phyloP scores from a whole-genome alignment of 37 sponge, comb jelly and placozoan genomes.

The Lycopodina hypogea region DNA sequence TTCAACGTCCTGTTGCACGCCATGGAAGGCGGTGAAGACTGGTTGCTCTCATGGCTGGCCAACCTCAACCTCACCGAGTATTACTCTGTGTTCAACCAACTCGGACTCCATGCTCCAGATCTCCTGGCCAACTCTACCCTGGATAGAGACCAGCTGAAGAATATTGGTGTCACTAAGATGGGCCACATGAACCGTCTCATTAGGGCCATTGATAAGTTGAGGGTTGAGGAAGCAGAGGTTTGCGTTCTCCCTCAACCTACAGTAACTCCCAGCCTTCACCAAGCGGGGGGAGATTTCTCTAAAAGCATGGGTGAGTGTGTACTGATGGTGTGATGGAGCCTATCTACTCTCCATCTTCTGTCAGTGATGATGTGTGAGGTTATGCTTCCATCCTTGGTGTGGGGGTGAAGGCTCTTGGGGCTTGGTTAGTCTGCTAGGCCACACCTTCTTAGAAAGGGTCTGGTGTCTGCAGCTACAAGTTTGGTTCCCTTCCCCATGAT shows the following conservation, averaged over 20 bases:
- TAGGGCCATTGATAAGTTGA: conserved; percentile 38
- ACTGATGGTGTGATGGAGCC: too few species aligned
- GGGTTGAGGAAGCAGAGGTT: background rate
- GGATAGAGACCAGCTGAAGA: conserved; percentile 30
- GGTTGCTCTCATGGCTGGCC: conserved; percentile 56
- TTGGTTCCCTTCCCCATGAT: too few species aligned
- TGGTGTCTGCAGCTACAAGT: too few species aligned
- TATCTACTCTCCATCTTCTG: too few species aligned
- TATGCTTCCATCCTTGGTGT: too few species aligned
- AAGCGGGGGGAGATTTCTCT: background rate
- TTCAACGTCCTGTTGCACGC: background rate
- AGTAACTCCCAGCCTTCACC: background rate
- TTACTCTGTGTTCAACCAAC: conserved; percentile 4
- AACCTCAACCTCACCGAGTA: conserved; percentile 62
- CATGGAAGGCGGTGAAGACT: background rate
- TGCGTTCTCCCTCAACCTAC: background rate
- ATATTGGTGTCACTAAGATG: conserved; percentile 58
- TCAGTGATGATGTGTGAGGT: too few species aligned
- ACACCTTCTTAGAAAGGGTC: too few species aligned
- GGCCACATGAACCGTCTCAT: conserved; percentile 62
- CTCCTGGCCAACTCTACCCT: conserved; percentile 11
- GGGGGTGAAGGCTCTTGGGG: too few species aligned
- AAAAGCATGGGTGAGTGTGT: background rate
- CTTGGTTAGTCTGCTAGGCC: too few species aligned
- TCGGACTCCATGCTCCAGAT: conserved; percentile 21